phyloP scores from a whole-genome alignment of 1,140 invertebrate species.

The Bombus terrestris region DNA sequence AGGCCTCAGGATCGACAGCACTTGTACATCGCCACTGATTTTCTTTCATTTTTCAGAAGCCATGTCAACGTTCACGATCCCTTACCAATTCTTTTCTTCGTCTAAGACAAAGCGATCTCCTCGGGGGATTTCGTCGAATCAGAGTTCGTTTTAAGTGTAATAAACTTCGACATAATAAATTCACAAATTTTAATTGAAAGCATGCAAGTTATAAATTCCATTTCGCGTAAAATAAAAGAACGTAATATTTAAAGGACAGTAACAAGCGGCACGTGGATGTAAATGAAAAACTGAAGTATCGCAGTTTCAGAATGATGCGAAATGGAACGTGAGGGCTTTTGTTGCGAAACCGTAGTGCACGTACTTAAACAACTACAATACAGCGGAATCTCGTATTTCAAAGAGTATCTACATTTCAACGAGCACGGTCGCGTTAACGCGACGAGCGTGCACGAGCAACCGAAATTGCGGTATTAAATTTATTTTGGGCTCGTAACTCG shows the following conservation, averaged over 20 bases:
- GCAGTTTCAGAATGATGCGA: not conserved
- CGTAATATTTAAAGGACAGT: no score
- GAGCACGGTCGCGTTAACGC: slow-evolving; percentile 18
- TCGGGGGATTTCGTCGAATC: not conserved
- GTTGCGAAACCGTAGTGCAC: not conserved
- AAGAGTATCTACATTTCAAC: slow-evolving; percentile 34
- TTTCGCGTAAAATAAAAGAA: not conserved
- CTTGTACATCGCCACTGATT: not conserved
- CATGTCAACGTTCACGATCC: not conserved
- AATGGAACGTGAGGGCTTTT: not conserved
- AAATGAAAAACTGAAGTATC: not conserved
- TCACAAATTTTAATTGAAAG: not conserved
- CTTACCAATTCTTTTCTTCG: not conserved
- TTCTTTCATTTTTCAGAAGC: not conserved
- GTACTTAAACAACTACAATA: slow-evolving; percentile 24
- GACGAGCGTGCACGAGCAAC: not conserved
- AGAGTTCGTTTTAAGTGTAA: not conserved
- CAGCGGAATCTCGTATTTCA: slow-evolving; percentile 23
- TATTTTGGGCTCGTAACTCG: slow-evolving; percentile 41
- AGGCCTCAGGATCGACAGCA: slow-evolving; percentile 21
- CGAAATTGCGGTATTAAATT: slow-evolving; percentile 47
- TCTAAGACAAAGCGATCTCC: no score
- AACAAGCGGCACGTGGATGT: no score
- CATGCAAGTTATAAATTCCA: no score
- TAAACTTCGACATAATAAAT: not conserved